These are phyloP conservation scores for Chloroclystis v-ata DNA, from an alignment of 2,888 invertebrate species.

Conservation along the genomic window DNA sequence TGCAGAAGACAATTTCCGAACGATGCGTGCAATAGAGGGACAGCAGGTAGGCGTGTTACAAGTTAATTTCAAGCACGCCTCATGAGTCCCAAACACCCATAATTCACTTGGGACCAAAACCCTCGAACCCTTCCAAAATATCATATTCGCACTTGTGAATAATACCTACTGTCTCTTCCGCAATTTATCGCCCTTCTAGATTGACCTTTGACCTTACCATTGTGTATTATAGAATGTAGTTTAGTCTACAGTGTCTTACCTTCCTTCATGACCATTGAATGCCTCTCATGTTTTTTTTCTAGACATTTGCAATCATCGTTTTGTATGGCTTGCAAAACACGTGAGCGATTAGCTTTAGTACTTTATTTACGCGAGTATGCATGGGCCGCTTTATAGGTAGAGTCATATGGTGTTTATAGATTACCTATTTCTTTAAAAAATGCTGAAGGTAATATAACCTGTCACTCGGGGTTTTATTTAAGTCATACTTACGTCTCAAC, in stretches of 20 bases:
- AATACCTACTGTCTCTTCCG: conserved; percentile 66
- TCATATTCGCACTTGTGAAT: conserved; percentile 75
- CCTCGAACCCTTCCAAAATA: conserved; percentile 51
- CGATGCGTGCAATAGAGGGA: conserved; percentile 98
- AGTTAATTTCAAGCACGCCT: conserved; percentile 67
- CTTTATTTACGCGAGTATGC: conserved; percentile 18
- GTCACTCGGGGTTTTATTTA: too few relatives aligned
- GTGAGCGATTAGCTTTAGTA: conserved; percentile 24
- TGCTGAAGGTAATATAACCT: too few relatives aligned
- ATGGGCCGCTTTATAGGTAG: conserved; percentile 20
- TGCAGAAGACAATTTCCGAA: conserved; percentile 96
- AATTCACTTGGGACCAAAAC: conserved; percentile 53
- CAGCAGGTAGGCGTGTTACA: conserved; percentile 90
- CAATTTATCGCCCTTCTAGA: conserved; percentile 46
- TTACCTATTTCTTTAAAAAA: not conserved
- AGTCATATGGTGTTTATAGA: not conserved
- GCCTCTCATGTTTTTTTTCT: conserved; percentile 30
- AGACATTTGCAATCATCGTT: conserved; percentile 28
- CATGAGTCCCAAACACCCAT: conserved; percentile 60
- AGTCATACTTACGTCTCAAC: too few relatives aligned
- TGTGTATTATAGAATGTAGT: conserved; percentile 31
- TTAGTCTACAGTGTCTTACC: conserved; percentile 29
- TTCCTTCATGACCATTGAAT: conserved; percentile 26
- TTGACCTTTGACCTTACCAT: conserved; percentile 31
- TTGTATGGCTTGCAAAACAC: conserved; percentile 26